Percentiles rank a stretch among this genome's conserved stretches.
phyloP scores from a whole-genome alignment of 2,113 vertebrate species.

The Sander vitreus region DNA sequence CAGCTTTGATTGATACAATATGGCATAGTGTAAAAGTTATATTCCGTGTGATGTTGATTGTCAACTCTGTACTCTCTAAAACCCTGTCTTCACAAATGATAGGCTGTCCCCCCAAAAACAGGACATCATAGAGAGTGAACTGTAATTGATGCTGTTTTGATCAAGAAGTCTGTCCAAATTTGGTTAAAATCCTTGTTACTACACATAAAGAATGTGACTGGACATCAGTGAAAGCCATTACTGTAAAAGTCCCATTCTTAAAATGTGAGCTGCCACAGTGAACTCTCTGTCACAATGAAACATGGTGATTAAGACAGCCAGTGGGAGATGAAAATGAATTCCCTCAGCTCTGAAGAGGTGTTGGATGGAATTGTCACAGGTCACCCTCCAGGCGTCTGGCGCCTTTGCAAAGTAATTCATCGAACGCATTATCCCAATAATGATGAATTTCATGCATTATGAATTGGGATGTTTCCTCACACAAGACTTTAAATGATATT shows the following conservation, averaged over 20 bases:
- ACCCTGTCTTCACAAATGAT: neutral
- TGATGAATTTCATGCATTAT: constrained; percentile 84
- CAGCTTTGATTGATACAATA: constrained; percentile 44
- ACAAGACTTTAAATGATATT: constrained; percentile 84
- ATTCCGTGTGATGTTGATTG: constrained; percentile 16
- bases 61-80: constrained; percentile 7
- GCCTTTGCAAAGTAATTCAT: constrained; percentile 85
- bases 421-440: constrained; percentile 83
- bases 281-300: constrained; percentile 84
- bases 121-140: neutral
- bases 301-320: constrained; percentile 84
- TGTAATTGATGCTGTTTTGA: constrained; percentile 39
- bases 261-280: constrained; percentile 78
- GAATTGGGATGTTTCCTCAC: constrained; percentile 84
- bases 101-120: neutral
- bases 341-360: constrained; percentile 76
- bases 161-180: constrained; percentile 25
- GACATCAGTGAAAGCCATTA: constrained; percentile 49
- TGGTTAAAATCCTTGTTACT: constrained; percentile 29
- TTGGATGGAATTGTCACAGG: constrained; percentile 82
- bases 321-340: constrained; percentile 88
- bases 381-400: constrained; percentile 77
- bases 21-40: constrained; percentile 43
- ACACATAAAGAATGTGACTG: constrained; percentile 15
- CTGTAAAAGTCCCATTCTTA: constrained; percentile 41